phyloP scores from a whole-genome alignment of 2,797 vertebrate genomes.

The Allochrocebus solatus region DNA sequence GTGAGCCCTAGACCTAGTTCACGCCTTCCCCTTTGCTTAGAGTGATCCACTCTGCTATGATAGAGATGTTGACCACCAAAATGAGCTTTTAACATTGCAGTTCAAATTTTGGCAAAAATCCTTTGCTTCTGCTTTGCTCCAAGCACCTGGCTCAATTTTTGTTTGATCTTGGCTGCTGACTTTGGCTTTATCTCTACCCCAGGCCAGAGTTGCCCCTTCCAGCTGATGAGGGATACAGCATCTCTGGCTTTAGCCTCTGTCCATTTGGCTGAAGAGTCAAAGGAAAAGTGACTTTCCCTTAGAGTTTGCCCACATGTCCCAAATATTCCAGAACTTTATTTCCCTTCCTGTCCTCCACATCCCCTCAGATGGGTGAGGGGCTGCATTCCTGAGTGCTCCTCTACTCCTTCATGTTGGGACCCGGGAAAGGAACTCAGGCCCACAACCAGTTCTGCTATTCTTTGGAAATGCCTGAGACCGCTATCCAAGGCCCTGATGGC shows the following conservation, averaged over 20 bases:
- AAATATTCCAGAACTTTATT: neutral
- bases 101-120: neutral
- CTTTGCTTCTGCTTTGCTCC: neutral
- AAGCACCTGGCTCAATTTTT: neutral
- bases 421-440: neutral
- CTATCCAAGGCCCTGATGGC: neutral
- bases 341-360: neutral
- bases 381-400: neutral
- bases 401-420: neutral
- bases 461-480: neutral
- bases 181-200: neutral
- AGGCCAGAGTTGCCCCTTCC: neutral
- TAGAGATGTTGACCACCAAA: neutral
- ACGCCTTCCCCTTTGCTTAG: neutral
- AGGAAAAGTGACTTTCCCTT: neutral
- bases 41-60: neutral
- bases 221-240: neutral
- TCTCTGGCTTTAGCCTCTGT: neutral
- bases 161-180: neutral
- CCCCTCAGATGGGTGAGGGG: neutral
- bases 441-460: neutral
- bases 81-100: neutral
- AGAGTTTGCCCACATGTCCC: neutral
- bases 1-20: neutral
- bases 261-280: too few relatives aligned